phyloP scores from a whole-genome alignment of 2,797 vertebrate genomes.

The Ptychadena robeensis region DNA sequence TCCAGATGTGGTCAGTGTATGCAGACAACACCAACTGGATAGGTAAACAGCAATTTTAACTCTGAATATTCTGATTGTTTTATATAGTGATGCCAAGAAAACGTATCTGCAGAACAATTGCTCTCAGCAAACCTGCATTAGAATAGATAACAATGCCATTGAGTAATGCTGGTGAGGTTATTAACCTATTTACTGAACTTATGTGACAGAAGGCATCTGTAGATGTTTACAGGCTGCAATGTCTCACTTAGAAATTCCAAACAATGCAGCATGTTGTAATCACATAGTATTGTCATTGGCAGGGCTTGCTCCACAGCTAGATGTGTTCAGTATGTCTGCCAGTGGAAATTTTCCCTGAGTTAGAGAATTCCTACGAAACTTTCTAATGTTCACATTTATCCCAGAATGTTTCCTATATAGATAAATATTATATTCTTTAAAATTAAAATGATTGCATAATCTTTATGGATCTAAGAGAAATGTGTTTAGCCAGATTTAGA shows the following conservation, averaged over 20 bases:
- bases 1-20: constrained; percentile 98
- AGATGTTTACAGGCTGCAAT: no score
- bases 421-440: no score
- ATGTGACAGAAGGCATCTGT: constrained; percentile 2
- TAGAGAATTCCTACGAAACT: no score
- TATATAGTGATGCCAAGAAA: no score
- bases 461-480: background rate
- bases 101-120: background rate
- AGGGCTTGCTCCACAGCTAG: background rate
- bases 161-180: no score
- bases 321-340: constrained; percentile 2
- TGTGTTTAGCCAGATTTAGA: background rate
- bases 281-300: constrained; percentile 45
- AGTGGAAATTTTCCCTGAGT: no score
- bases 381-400: background rate
- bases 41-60: constrained; percentile 74
- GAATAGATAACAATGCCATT: background rate
- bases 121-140: background rate
- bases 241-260: constrained; percentile 30
- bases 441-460: no score
- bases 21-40: constrained; percentile 81
- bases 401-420: background rate
- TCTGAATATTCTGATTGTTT: no score
- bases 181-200: no score
- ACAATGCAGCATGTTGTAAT: constrained; percentile 22